Base-by-base conservation (phyloP, 2,797 vertebrate genomes). In the Philypnodon macrostomus region DNA sequence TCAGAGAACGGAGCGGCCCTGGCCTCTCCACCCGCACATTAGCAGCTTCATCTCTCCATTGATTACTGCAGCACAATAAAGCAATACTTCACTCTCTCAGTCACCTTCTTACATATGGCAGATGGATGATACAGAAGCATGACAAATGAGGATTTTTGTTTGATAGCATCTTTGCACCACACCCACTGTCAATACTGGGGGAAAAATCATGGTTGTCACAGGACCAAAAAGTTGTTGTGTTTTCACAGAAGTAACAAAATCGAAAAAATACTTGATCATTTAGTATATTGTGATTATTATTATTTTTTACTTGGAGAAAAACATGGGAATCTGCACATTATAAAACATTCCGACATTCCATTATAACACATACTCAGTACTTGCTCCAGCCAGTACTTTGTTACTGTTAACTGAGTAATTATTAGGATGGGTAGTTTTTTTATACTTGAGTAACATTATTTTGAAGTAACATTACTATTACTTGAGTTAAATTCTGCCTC, bases 21-120 rank as follows among this genome's bases (percentile, higher is more conserved):
- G 70, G 68, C 59, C 56, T 73, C 66, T 72, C 60, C 63, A 62
- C 46, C 58, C 9, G 3, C 64, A 64, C 68, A 41, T 41, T 75
- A 79, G 71, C 67, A 68, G 78, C 72, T 75, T 80, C 81, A 83
- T 83, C 73, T 71, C 63, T 75, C 54, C 58, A 84, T 83, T 83
- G 82, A 87, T 86, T 78, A 77, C 36, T 53, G 59, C 46, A 5
- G 48, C 47, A 45, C 49, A 68, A 67, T 47, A 30, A 76, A 65
- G 47, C 15, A 51, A 57, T 55, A 59, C 50, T 65, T 77, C 64
- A 56, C 50, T 38, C 15, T 53, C 17, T 41, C 0, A 47, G 13
- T 58, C 18, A 38, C 41, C 17, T 40, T 23, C 58, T 58, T 26
- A 37, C 36, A 47, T 10, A 3, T 15, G n/a, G 41, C 31, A 34